Percentiles rank a stretch among this genome's conserved stretches.
These are phyloP conservation scores for Sanderia malayensis DNA, from an alignment of 30 jellyfish, hydroid and myxozoan species.

Conservation along the genomic window DNA sequence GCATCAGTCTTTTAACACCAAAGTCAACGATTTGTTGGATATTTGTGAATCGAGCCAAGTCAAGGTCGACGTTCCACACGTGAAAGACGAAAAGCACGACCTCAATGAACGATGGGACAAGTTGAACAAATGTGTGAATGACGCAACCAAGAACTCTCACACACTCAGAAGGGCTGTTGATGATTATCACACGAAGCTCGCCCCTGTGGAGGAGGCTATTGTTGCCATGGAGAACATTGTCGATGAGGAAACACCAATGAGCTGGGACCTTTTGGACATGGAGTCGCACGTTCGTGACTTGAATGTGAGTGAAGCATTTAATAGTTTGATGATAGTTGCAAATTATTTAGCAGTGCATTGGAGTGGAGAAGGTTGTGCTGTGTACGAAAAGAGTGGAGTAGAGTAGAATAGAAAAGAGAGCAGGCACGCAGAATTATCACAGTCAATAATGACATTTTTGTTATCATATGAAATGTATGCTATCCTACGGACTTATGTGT, in stretches of 20 bases:
- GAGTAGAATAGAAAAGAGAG: too few species aligned
- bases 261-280: conserved; percentile 76
- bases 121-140: conserved; percentile 45
- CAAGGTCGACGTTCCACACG: conserved; percentile 61
- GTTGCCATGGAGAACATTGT: conserved; percentile 44
- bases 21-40: conserved; percentile 46
- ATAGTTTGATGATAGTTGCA: too few species aligned
- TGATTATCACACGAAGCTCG: conserved; percentile 49
- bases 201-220: conserved; percentile 86
- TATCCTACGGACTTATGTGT: too few species aligned
- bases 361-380: too few species aligned
- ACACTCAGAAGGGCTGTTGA: conserved; percentile 45
- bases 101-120: conserved; percentile 80
- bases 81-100: conserved; percentile 71
- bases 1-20: conserved; percentile 48
- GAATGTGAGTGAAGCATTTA: conserved; percentile 65
- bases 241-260: conserved; percentile 69
- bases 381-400: too few species aligned
- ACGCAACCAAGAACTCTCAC: conserved; percentile 37
- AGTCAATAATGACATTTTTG: too few species aligned
- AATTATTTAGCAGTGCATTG: too few species aligned
- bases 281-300: conserved; percentile 50
- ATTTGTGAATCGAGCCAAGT: conserved; percentile 59
- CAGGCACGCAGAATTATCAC: too few species aligned
- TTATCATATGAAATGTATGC: too few species aligned